phyloP scores from a whole-genome alignment of 2,797 vertebrate genomes.

The Astyanax mexicanus region DNA sequence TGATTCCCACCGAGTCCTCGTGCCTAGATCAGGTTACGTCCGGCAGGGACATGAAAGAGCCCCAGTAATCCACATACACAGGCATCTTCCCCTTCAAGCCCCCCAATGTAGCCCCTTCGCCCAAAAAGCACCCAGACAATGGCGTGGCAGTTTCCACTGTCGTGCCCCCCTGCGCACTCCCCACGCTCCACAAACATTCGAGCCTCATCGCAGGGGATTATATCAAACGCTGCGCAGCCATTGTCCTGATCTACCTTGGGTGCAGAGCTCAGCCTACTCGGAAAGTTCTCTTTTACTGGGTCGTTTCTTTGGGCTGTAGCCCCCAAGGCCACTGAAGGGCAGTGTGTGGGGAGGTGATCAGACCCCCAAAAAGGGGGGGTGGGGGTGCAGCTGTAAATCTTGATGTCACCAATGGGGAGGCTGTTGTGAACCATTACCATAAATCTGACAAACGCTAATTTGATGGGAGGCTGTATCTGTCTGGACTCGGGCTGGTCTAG shows the following conservation, averaged over 20 bases:
- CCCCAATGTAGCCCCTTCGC: slow-evolving; percentile 69
- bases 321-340: slow-evolving; percentile 57
- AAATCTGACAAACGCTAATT: slow-evolving; percentile 99
- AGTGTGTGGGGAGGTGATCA: slow-evolving; percentile 64
- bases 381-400: slow-evolving; percentile 90
- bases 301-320: slow-evolving; percentile 63
- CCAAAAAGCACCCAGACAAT: slow-evolving; percentile 68
- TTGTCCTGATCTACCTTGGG: slow-evolving; percentile 70
- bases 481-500: slow-evolving; percentile 99
- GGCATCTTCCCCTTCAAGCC: slow-evolving; percentile 61
- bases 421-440: slow-evolving; percentile 99
- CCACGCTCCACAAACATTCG: slow-evolving; percentile 68
- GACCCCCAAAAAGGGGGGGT: slow-evolving; percentile 59
- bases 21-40: slow-evolving; percentile 87
- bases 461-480: slow-evolving; percentile 99
- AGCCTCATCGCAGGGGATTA: slow-evolving; percentile 78
- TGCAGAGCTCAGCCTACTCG: slow-evolving; percentile 48
- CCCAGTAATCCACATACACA: slow-evolving; percentile 82
- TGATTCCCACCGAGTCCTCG: slow-evolving; percentile 62
- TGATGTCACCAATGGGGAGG: slow-evolving; percentile 98
- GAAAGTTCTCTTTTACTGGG: slow-evolving; percentile 59
- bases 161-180: slow-evolving; percentile 55
- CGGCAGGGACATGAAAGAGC: slow-evolving; percentile 89
- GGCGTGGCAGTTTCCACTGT: slow-evolving; percentile 46
- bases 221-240: slow-evolving; percentile 75